phyloP scores from a whole-genome alignment of 2,888 invertebrate genomes.

The Zygothrica quintamaculata region DNA sequence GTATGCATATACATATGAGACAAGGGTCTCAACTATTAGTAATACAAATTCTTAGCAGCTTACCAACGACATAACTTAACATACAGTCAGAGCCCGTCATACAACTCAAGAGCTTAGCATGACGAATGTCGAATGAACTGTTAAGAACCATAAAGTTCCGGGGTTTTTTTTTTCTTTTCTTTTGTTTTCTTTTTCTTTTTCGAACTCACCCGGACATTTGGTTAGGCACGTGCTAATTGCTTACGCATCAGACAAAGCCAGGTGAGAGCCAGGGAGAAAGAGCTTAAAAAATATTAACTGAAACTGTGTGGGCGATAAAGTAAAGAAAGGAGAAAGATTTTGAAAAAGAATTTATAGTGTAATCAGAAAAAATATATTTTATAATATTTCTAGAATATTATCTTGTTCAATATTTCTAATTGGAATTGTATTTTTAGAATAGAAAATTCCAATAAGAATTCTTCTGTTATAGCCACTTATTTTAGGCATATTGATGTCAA shows the following conservation, averaged over 20 bases:
- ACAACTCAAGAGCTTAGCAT: constrained; percentile 35
- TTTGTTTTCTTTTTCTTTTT: too few species aligned
- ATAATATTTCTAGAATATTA: too few species aligned
- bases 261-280: too few species aligned
- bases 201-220: constrained; percentile 8
- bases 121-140: constrained; percentile 65
- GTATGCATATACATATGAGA: neutral
- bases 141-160: constrained; percentile 74
- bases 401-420: neutral
- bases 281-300: constrained; percentile 43
- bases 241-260: constrained; percentile 56
- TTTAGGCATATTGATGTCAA: constrained; percentile 52
- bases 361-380: too few species aligned
- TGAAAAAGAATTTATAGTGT: too few species aligned
- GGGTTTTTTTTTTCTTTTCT: constrained; percentile 26
- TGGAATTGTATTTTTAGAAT: neutral
- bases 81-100: constrained; percentile 15
- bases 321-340: too few species aligned
- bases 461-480: too few species aligned
- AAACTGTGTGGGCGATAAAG: constrained; percentile 4
- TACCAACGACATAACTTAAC: constrained; percentile 30
- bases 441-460: constrained; percentile 13
- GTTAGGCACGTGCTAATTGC: constrained; percentile 78
- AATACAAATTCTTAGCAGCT: constrained; percentile 29
- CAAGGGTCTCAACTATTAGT: constrained; percentile 15